phyloP scores from a whole-genome alignment of 2,113 vertebrate species.

The Rhinopomastus cyanomelas region DNA sequence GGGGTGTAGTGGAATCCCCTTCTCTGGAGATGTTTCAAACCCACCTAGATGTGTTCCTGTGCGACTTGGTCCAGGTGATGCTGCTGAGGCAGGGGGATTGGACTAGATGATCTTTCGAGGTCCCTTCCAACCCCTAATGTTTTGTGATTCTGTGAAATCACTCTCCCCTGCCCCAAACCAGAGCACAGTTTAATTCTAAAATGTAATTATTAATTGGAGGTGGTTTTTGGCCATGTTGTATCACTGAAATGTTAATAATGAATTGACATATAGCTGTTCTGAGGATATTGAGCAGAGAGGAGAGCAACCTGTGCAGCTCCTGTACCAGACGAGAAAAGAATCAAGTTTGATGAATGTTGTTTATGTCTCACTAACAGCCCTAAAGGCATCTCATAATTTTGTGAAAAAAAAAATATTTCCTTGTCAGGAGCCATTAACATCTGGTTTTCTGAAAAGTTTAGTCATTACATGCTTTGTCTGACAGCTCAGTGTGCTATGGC shows the following conservation, averaged over 20 bases:
- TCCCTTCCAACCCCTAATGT: no score
- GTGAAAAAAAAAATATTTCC: conserved; percentile 41
- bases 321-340: background rate
- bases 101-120: no score
- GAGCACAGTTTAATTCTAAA: background rate
- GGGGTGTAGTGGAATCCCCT: no score
- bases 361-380: conserved; percentile 39
- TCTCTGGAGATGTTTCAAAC: no score
- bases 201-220: background rate
- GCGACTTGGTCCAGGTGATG: no score
- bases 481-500: background rate
- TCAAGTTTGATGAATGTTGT: conserved; percentile 28
- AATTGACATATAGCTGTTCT: background rate
- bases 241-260: background rate
- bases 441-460: conserved; percentile 21
- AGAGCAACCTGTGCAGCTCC: background rate
- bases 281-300: background rate
- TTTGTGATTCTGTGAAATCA: background rate
- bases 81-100: no score
- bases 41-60: no score
- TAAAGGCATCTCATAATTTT: conserved; percentile 32
- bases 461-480: conserved; percentile 18
- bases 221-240: fast-evolving
- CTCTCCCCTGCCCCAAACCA: background rate
- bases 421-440: conserved; percentile 46